Evolutionary conservation across 1,140 invertebrate genomes (phyloP).

Genomic region (Lepidostoma basale): DNA sequence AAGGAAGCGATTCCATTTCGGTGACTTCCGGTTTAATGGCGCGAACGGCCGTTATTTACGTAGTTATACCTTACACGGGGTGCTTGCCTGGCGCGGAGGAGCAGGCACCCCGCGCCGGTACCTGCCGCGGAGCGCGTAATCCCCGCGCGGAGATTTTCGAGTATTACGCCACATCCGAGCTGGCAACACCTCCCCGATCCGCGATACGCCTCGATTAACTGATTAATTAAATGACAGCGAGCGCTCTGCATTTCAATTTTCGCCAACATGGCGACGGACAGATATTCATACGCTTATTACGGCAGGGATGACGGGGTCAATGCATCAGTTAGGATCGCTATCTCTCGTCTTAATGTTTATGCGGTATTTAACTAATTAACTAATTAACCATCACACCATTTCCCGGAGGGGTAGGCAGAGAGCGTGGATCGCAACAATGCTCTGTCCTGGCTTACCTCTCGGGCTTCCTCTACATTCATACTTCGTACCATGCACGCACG

Average conservation of each 20-base stretch:
- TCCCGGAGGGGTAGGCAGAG: too few relatives aligned
- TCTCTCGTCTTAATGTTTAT: too few relatives aligned
- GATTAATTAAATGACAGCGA: conserved; percentile 36
- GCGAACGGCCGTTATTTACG: conserved; percentile 42
- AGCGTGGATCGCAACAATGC: too few relatives aligned
- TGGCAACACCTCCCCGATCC: conserved; percentile 28
- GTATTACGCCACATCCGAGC: conserved; percentile 32
- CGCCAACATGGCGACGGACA: conserved; percentile 1
- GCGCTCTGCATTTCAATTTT: conserved; percentile 36
- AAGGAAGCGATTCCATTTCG: conserved; percentile 31
- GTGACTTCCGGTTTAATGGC: conserved; percentile 39
- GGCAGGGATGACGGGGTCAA: too few relatives aligned
- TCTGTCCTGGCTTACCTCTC: too few relatives aligned
- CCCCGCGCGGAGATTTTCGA: conserved; percentile 25
- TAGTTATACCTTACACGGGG: conserved; percentile 20
- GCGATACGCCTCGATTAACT: conserved; percentile 28
- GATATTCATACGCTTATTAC: too few relatives aligned
- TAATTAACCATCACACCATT: too few relatives aligned
- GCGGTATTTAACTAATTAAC: too few relatives aligned
- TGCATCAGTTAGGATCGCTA: too few relatives aligned
- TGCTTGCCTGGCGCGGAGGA: neutral
- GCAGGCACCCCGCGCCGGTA: neutral
- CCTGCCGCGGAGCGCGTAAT: neutral
- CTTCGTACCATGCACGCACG: too few relatives aligned
- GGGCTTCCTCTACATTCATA: too few relatives aligned